A percentile compares a stretch with the other conserved stretches of the same genome.
These are phyloP conservation scores for Rhabdomys pumilio DNA, from an alignment of 2,797 vertebrate genomes.

Conservation along the genomic window DNA sequence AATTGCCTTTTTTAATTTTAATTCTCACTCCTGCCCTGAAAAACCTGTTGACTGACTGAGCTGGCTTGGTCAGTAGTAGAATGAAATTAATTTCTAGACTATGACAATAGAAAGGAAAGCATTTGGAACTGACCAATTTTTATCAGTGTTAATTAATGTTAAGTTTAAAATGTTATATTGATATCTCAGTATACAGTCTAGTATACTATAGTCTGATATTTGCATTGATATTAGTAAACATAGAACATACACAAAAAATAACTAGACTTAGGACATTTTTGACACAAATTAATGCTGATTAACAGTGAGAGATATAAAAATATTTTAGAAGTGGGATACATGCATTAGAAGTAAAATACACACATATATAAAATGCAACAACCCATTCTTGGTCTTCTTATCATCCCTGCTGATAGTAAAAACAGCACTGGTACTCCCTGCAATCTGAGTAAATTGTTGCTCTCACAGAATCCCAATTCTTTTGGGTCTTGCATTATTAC, in stretches of 20 bases:
- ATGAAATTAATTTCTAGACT: neutral
- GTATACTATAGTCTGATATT: neutral
- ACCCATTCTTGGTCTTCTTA: neutral
- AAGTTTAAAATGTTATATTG: neutral
- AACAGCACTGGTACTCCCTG: neutral
- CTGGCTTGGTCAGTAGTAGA: neutral
- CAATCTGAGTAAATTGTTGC: neutral
- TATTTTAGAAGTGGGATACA: neutral
- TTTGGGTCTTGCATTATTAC: neutral
- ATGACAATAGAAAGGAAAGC: neutral
- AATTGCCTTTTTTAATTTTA: no score
- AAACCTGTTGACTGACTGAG: no score
- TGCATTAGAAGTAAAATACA: neutral
- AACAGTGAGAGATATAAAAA: neutral
- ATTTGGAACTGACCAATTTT: neutral
- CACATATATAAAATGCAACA: neutral
- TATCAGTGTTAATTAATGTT: neutral
- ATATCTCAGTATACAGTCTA: neutral
- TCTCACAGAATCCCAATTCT: neutral
- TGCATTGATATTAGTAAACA: neutral
- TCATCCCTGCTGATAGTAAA: neutral
- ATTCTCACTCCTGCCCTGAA: no score
- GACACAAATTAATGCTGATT: conserved; percentile 11
- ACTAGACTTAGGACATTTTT: neutral
- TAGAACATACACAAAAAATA: neutral